phyloP scores from a whole-genome alignment of 2,113 vertebrate genomes.

The Oreotrochilus melanogaster region DNA sequence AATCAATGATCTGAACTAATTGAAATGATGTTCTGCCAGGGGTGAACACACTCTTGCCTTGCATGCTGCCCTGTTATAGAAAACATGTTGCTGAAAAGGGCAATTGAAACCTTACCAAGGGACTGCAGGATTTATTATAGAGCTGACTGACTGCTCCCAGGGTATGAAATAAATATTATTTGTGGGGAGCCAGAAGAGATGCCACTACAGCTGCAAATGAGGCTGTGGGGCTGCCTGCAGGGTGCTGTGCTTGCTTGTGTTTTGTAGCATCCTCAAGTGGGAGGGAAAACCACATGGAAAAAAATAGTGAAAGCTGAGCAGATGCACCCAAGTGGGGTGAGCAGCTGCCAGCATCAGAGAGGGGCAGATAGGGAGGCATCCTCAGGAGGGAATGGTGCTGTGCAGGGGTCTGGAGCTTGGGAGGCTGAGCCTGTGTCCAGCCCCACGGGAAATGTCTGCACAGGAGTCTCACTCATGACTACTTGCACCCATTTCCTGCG shows the following conservation, averaged over 20 bases:
- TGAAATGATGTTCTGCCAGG: not conserved
- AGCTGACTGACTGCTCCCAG: not conserved
- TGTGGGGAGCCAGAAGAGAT: not conserved
- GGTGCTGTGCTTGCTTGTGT: not conserved
- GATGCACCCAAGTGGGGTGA: not conserved
- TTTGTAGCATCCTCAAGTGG: fast-evolving
- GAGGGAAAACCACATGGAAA: fast-evolving
- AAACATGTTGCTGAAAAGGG: not conserved
- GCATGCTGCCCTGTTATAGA: not conserved
- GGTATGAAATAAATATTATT: not conserved
- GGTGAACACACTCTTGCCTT: not conserved
- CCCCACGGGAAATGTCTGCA: fast-evolving
- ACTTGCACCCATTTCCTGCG: not conserved
- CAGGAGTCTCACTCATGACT: not conserved
- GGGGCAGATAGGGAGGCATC: fast-evolving
- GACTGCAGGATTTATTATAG: not conserved
- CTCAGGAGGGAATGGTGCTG: not conserved
- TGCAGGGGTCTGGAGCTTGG: fast-evolving
- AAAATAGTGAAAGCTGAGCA: not conserved
- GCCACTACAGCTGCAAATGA: not conserved
- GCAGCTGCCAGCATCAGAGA: fast-evolving
- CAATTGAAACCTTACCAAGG: not conserved
- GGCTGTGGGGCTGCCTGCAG: not conserved
- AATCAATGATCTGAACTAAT: slow-evolving; percentile 65
- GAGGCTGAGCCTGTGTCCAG: not conserved